Percentiles rank a stretch among this genome's conserved stretches.
Conservation (phyloP, 2,888 invertebrate species). For the Hemaris fuciformis region DNA sequence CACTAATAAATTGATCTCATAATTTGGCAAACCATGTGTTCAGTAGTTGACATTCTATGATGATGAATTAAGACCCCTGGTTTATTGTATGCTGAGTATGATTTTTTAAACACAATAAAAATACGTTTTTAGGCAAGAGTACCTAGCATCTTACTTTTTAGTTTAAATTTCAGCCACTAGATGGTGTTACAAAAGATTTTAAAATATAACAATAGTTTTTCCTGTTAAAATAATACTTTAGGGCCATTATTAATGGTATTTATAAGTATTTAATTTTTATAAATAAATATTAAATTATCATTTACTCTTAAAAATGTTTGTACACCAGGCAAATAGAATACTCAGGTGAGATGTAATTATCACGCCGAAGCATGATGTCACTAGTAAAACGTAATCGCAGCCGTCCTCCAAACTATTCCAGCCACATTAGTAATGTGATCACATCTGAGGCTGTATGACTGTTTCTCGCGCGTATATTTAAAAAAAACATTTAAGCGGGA, state of each 20-base stretch:
- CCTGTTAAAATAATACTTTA: neutral
- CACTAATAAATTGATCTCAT: too few relatives aligned
- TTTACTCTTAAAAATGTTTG: too few relatives aligned
- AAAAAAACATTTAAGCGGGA: neutral
- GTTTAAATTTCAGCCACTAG: neutral
- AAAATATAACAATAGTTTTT: neutral
- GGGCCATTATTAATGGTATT: too few relatives aligned
- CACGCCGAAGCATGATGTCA: conserved; percentile 57
- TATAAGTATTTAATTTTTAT: too few relatives aligned
- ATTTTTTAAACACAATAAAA: too few relatives aligned
- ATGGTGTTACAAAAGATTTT: neutral
- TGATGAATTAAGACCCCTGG: too few relatives aligned
- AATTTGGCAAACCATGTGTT: too few relatives aligned
- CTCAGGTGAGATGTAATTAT: conserved; percentile 45
- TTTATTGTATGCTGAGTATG: too few relatives aligned
- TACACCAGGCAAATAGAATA: conserved; percentile 24
- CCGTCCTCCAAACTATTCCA: conserved; percentile 41
- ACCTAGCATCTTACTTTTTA: neutral
- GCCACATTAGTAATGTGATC: conserved; percentile 35
- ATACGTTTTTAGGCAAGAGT: too few relatives aligned
- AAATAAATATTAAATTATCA: too few relatives aligned
- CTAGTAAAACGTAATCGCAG: conserved; percentile 36
- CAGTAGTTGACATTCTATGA: too few relatives aligned
- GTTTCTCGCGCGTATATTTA: conserved; percentile 20
- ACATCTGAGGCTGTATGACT: conserved; percentile 29